A percentile compares a stretch with the other conserved stretches of the same genome.
Evolutionary conservation across 2,797 vertebrate genomes (phyloP).

Genomic region (Cyprinodon diabolis): DNA sequence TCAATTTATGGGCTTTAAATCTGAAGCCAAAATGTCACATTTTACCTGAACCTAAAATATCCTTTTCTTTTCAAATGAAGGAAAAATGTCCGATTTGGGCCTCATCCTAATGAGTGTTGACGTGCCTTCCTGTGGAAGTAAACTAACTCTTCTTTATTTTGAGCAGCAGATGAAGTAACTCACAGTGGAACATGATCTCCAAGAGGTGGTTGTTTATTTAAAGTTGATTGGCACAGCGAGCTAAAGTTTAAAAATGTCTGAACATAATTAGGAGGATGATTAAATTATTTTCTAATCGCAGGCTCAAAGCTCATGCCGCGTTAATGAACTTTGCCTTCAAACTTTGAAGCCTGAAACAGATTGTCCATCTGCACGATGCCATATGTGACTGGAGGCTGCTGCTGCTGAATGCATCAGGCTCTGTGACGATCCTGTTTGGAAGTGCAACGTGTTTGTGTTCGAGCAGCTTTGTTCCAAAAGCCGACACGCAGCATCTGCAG

Average conservation of each 20-base stretch:
- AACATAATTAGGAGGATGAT: constrained; percentile 65
- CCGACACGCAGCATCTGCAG: constrained; percentile 38
- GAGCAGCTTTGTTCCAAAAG: constrained; percentile 55
- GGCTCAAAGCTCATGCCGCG: constrained; percentile 53
- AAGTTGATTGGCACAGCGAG: constrained; percentile 38
- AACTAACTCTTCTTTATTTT: constrained; percentile 27
- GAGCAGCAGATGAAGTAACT: constrained; percentile 22
- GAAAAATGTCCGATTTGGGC: neutral
- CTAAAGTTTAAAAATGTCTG: constrained; percentile 50
- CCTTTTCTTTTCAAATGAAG: neutral
- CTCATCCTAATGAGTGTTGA: constrained; percentile 15
- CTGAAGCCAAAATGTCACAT: neutral
- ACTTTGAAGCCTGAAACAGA: constrained; percentile 73
- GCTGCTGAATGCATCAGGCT: constrained; percentile 47
- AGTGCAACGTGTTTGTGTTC: constrained; percentile 36
- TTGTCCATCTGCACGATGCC: constrained; percentile 68
- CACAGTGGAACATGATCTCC: constrained; percentile 10
- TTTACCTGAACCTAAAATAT: neutral
- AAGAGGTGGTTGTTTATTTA: constrained; percentile 20
- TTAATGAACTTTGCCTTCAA: constrained; percentile 73
- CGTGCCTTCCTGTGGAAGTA: constrained; percentile 9
- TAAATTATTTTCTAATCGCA: constrained; percentile 66
- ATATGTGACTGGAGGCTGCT: constrained; percentile 63
- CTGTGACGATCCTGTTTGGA: constrained; percentile 44
- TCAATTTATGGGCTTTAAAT: neutral